phyloP scores from a whole-genome alignment of 1,140 invertebrate genomes.

The Branchinecta lindahli region DNA sequence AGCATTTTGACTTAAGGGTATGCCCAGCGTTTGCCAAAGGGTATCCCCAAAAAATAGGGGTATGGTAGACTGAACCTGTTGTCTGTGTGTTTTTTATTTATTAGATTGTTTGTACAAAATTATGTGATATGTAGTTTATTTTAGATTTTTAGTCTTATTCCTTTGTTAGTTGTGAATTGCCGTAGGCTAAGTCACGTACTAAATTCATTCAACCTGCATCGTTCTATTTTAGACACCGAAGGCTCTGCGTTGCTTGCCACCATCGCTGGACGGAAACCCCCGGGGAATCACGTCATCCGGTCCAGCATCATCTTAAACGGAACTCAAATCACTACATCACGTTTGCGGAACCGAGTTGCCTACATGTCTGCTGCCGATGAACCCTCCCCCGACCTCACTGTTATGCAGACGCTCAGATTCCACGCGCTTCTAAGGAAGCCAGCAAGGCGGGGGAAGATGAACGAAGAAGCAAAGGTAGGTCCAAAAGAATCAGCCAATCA shows the following conservation, averaged over 20 bases:
- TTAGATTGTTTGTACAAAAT: no score
- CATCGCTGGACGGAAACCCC: constrained; percentile 45
- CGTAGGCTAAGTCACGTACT: no score
- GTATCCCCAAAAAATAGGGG: no score
- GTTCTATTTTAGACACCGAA: constrained; percentile 41
- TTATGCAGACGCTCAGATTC: constrained; percentile 61
- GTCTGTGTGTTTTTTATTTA: no score
- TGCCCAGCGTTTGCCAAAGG: no score
- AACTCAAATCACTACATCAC: constrained; percentile 48
- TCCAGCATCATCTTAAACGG: constrained; percentile 77
- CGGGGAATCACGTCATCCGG: constrained; percentile 36
- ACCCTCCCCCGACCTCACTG: constrained; percentile 53
- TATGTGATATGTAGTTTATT: no score
- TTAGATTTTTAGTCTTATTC: no score
- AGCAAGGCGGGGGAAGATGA: constrained; percentile 26
- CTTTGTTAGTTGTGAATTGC: no score
- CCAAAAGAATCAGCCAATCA: constrained; percentile 2
- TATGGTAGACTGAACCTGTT: no score
- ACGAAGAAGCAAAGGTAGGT: neutral
- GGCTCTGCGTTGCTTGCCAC: constrained; percentile 65
- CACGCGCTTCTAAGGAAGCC: constrained; percentile 50
- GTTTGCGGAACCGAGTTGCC: constrained; percentile 45
- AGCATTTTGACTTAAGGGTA: no score
- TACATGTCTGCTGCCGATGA: constrained; percentile 45
- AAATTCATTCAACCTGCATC: no score